Conservation (phyloP, 2,113 vertebrate species). For the Hydrochoerus hydrochaeris region DNA sequence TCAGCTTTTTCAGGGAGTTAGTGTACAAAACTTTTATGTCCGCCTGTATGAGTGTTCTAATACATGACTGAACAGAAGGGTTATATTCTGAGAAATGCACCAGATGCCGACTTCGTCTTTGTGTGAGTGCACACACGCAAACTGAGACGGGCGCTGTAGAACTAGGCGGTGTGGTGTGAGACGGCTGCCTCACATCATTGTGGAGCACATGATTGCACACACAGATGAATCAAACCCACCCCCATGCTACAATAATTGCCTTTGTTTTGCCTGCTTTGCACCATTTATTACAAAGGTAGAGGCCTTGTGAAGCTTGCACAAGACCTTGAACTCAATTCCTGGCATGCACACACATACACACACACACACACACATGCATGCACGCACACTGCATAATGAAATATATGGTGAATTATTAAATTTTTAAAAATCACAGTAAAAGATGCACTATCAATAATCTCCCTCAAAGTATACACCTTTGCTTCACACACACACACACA, state of each 20-base stretch:
- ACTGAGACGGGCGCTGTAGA: not conserved
- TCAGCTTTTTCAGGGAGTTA: not conserved
- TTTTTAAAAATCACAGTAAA: not conserved
- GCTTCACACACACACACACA: not conserved
- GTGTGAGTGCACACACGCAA: not conserved
- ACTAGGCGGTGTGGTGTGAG: not conserved
- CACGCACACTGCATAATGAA: not conserved
- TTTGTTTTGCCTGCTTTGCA: not conserved
- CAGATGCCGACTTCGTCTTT: not conserved
- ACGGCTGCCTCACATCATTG: not conserved
- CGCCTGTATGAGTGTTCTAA: not conserved
- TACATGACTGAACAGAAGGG: no score
- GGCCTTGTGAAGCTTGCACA: not conserved
- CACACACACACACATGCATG: no score
- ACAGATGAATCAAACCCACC: not conserved
- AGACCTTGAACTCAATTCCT: not conserved
- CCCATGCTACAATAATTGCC: not conserved
- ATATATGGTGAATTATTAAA: not conserved
- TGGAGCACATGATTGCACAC: not conserved
- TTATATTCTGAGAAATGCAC: not conserved
- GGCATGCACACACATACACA: no score
- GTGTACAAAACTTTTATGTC: not conserved
- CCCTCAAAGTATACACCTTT: not conserved
- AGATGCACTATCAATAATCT: not conserved
- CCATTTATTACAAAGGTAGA: not conserved